A percentile compares a stretch with the other conserved stretches of the same genome.
Conservation (phyloP, 1,140 invertebrate species). For the Drosophila nikananu region DNA sequence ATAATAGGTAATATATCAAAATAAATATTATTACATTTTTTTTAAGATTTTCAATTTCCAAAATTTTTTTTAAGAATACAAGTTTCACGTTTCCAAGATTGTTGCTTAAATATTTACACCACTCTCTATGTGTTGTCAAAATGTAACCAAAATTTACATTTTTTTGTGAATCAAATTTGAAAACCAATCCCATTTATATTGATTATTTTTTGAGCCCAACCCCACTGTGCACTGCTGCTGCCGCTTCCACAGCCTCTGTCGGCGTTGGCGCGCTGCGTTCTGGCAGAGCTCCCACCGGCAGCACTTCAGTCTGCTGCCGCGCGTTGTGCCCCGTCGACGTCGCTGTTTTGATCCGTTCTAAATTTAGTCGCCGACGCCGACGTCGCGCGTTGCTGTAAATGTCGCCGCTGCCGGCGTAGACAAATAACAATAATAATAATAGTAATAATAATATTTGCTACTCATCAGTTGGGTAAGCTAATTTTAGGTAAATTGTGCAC, state of each 20-base stretch:
- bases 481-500: constrained; percentile 69
- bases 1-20: background rate
- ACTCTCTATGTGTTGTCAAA: no score
- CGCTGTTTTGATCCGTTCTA: constrained; percentile 52
- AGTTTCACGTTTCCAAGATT: background rate
- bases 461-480: constrained; percentile 55
- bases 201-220: no score
- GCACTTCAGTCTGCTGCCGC: constrained; percentile 66
- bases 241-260: constrained; percentile 16
- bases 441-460: constrained; percentile 17
- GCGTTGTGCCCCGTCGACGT: constrained; percentile 56
- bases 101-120: background rate
- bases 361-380: constrained; percentile 66
- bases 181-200: no score
- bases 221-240: constrained; percentile 28
- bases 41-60: background rate
- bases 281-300: constrained; percentile 18
- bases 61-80: background rate
- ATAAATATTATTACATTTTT: background rate
- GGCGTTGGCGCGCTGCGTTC: constrained; percentile 25
- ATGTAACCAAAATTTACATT: no score
- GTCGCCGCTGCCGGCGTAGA: constrained; percentile 43
- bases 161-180: no score
- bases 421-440: constrained; percentile 35
- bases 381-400: constrained; percentile 67